Base-by-base conservation (phyloP, 2,888 invertebrate genomes). In the Hypercompe scribonia region DNA sequence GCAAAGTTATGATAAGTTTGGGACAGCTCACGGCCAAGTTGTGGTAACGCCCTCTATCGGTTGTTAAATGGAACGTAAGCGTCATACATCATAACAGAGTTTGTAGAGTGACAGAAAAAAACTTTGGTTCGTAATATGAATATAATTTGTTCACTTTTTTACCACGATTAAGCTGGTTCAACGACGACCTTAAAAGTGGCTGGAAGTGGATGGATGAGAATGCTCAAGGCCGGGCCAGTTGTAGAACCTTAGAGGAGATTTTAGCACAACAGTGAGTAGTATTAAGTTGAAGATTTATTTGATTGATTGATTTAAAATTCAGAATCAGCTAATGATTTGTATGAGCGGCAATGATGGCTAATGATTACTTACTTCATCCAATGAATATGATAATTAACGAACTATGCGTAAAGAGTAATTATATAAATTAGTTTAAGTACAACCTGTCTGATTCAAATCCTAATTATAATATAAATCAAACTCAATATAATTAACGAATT, bases 1-100 rank as follows among this genome's bases (percentile, higher is more conserved):
- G 50, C 24, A 31, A 71, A 71, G 54, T 71, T 65, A 24, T 36
- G 36, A 36, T 13, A 71, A 71, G 65, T 71, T 71, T 65, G 28
- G 11, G 39, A 71, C 65, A 65, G 50, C 18, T 50, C 39, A 58
- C 68, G 65, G 36, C 10, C 21, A 65, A 65, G 24, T 65, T 70
- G 33, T 70, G 28, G 15, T 3, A n/a, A 21, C 36, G 31, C 39
- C 28, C 68, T 63, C 63, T 46, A 42, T 63, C 31, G 33, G 24
- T 39, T 69, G 61, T 39, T 10, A 31, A 69, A 69, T 69, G 39
- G 15, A 66, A 31, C 42, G 7, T 31, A 69, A 61, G 5, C 28
- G 10, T 21, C 28, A 31, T 61, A 65, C 28, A 33, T 33, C 31
- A 54, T 50, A 34, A 64, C 46, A 21, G n/a, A 34, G 21, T 24